These are phyloP conservation scores for Drosophila setosimentum DNA, from an alignment of 2,888 invertebrate species.

Conservation along the genomic window DNA sequence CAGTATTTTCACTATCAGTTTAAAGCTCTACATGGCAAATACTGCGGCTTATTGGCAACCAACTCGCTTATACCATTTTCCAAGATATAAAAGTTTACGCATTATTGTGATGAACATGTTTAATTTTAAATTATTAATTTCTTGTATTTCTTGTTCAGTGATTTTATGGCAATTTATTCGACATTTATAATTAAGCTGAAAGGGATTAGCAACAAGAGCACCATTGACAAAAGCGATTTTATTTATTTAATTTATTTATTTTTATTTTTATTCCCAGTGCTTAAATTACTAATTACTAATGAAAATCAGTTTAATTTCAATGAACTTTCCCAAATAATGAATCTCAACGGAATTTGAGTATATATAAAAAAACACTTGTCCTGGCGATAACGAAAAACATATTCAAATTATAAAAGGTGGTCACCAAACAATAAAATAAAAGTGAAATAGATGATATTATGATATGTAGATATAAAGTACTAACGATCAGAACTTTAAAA, in stretches of 20 bases:
- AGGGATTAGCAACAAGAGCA: background rate
- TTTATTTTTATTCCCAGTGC: background rate
- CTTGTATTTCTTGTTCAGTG: rapidly evolving
- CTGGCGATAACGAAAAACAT: background rate
- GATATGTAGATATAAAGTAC: rapidly evolving
- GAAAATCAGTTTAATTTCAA: too few species aligned
- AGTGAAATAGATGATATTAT: background rate
- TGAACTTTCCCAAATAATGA: too few species aligned
- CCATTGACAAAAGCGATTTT: too few species aligned
- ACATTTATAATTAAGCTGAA: background rate
- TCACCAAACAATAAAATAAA: background rate
- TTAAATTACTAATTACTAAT: too few species aligned
- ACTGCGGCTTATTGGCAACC: conserved; percentile 9
- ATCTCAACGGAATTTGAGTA: too few species aligned
- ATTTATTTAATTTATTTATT: background rate
- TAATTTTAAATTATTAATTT: background rate
- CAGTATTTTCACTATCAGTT: conserved; percentile 54
- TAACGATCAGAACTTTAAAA: background rate
- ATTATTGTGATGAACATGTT: too few species aligned
- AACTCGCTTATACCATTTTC: background rate
- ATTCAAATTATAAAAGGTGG: background rate
- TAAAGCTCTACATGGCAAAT: conserved; percentile 8
- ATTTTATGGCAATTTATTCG: background rate
- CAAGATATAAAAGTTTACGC: too few species aligned
- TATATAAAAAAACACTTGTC: too few species aligned